Percentiles rank a stretch among this genome's conserved stretches.
phyloP scores from a whole-genome alignment of 2,888 invertebrate genomes.

The Volucella inanis region DNA sequence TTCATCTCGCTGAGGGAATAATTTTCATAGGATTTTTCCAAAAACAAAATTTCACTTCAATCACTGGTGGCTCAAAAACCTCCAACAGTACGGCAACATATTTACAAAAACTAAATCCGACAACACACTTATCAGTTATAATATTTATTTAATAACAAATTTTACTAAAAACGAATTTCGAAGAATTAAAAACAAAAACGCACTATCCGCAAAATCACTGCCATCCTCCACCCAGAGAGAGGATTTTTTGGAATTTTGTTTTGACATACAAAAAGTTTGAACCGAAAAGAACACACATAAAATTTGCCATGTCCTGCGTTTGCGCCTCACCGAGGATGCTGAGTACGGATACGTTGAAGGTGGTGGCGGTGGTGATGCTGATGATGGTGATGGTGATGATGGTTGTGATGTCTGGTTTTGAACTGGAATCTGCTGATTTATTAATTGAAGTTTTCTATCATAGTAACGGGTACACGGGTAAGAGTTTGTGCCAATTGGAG shows the following conservation, averaged over 20 bases:
- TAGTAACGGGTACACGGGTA: background rate
- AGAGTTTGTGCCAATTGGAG: slow-evolving; percentile 31
- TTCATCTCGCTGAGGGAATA: slow-evolving; percentile 64
- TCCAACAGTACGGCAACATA: slow-evolving; percentile 37
- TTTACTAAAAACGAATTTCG: slow-evolving; percentile 17
- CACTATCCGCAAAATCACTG: slow-evolving; percentile 40
- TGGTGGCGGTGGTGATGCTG: background rate
- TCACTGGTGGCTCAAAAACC: background rate
- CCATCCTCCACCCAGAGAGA: slow-evolving; percentile 55
- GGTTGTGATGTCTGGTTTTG: background rate
- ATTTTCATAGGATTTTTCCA: slow-evolving; percentile 27
- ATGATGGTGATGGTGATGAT: background rate
- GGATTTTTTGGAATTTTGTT: slow-evolving; percentile 56
- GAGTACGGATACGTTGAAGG: background rate
- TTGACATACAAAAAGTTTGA: slow-evolving; percentile 57
- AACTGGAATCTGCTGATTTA: background rate
- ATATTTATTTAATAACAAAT: slow-evolving; percentile 24
- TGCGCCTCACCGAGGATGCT: slow-evolving; percentile 60
- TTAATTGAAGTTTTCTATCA: background rate
- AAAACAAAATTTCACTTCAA: slow-evolving; percentile 1
- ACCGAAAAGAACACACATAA: slow-evolving; percentile 35
- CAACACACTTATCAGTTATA: background rate
- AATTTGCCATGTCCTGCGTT: slow-evolving; percentile 50
- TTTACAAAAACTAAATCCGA: slow-evolving; percentile 1
- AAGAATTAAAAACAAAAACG: slow-evolving; percentile 60